Evolutionary conservation across 1,140 invertebrate genomes (phyloP), one percentile per base, ranked within the genome.

Genomic region (Metopolophium dirhodum): DNA sequence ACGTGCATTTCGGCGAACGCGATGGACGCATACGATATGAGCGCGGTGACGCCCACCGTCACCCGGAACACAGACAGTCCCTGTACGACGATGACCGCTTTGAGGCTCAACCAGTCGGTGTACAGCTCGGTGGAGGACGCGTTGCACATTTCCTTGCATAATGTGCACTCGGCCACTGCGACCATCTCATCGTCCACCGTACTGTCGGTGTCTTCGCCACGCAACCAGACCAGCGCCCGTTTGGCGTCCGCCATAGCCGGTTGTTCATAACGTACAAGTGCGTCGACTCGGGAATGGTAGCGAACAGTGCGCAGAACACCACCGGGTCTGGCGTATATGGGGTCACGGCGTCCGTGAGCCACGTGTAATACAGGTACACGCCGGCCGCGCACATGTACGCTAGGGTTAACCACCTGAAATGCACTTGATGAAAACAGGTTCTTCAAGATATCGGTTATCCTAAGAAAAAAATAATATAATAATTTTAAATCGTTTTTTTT

Each of bases 271-370:
- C 95, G 54, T 97, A 95, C 94, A 96, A 98, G 93, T 97, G 97
- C 0, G 98, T 98, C 61, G 97, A 97, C 95, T 99, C 98, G 0
- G 98, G 98, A 95, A 98, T 97, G 77, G 97, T 96, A 11, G 96
- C 92, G 95, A 97, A 97, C 94, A 97, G 96, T 0, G 96, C 93
- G 1, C 97, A 94, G 95, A 98, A 97, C 2, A 96, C 41, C 3
- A 96, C 94, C 0, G 97, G 97, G 85, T 97, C 94, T 0, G 95
- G 95, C 8, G n/a, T n/a, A n/a, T n/a, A n/a, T n/a, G n/a, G n/a
- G n/a, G 96, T 95, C 94, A 97, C 97, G 1, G 96, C 95, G 94
- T 97, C 96, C 94, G 97, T 97, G 26, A 98, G 95, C 2, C 95
- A 95, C 61, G 95, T 95, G 95, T 98, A 98, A 0, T 96, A 95